These are phyloP conservation scores for Drosophila setosimentum DNA, from an alignment of 2,888 invertebrate species.

Conservation along the genomic window DNA sequence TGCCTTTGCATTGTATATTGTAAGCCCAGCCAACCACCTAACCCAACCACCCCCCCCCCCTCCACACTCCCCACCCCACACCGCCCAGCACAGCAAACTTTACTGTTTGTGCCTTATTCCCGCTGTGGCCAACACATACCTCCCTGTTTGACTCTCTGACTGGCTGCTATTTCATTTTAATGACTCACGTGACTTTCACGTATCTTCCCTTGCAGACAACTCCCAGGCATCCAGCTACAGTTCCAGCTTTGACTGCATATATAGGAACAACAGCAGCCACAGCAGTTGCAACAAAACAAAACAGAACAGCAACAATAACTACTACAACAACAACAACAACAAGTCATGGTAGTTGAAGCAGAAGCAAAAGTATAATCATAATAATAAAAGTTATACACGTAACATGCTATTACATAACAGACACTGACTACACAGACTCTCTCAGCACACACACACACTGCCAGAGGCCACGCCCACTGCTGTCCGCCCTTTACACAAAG, in stretches of 20 bases:
- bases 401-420: slow-evolving; percentile 80
- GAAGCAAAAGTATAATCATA: slow-evolving; percentile 73
- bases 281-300: slow-evolving; percentile 20
- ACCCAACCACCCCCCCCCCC: neutral
- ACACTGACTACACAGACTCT: slow-evolving; percentile 41
- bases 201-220: slow-evolving; percentile 60
- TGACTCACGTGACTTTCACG: slow-evolving; percentile 80
- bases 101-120: slow-evolving; percentile 14
- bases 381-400: slow-evolving; percentile 80
- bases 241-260: slow-evolving; percentile 27
- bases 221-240: slow-evolving; percentile 27
- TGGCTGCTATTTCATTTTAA: slow-evolving; percentile 78
- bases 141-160: slow-evolving; percentile 23
- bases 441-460: slow-evolving; percentile 24
- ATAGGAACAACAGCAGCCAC: slow-evolving; percentile 23
- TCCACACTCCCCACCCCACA: neutral
- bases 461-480: slow-evolving; percentile 31
- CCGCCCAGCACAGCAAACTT: slow-evolving; percentile 17
- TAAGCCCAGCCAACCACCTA: neutral
- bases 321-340: slow-evolving; percentile 26
- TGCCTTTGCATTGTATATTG: slow-evolving; percentile 38
- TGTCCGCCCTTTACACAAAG: slow-evolving; percentile 14
- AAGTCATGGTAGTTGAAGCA: slow-evolving; percentile 50
- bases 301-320: slow-evolving; percentile 17
- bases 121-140: neutral